Evolutionary conservation across 2,113 vertebrate species (phyloP).

Genomic region (Pteruthius melanotis): DNA sequence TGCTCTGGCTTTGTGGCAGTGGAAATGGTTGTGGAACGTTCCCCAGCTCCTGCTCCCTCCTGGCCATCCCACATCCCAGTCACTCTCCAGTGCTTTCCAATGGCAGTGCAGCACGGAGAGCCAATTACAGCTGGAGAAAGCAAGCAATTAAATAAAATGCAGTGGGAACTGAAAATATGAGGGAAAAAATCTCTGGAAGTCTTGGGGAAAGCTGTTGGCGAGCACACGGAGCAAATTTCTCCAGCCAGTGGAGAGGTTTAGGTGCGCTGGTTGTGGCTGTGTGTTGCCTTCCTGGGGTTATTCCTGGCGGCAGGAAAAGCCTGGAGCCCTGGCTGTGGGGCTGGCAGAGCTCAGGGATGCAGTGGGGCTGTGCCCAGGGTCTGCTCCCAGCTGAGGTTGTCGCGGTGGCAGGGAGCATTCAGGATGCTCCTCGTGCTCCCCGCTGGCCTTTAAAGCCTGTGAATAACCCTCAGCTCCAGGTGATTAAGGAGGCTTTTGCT

Average conservation of each 20-base stretch:
- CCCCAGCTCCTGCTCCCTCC: not conserved
- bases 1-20: not conserved
- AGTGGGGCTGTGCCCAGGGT: fast-evolving
- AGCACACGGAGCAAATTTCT: not conserved
- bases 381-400: fast-evolving
- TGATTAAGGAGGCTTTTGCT: slow-evolving; percentile 22
- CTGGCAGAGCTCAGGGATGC: not conserved
- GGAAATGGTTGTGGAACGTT: not conserved
- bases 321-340: not conserved
- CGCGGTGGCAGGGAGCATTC: fast-evolving
- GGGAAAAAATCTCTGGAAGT: not conserved
- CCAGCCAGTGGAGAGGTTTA: not conserved
- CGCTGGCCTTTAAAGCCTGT: not conserved
- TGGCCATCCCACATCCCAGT: not conserved
- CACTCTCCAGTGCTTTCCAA: not conserved
- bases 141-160: not conserved
- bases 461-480: slow-evolving; percentile 18
- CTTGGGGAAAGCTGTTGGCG: not conserved
- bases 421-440: not conserved
- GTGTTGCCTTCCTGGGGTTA: not conserved
- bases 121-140: not conserved
- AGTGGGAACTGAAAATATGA: not conserved
- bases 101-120: not conserved
- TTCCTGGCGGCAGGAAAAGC: not conserved
- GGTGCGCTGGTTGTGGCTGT: not conserved